These are phyloP conservation scores for Myiozetetes cayanensis DNA, from an alignment of 2,113 vertebrate species.

Conservation along the genomic window DNA sequence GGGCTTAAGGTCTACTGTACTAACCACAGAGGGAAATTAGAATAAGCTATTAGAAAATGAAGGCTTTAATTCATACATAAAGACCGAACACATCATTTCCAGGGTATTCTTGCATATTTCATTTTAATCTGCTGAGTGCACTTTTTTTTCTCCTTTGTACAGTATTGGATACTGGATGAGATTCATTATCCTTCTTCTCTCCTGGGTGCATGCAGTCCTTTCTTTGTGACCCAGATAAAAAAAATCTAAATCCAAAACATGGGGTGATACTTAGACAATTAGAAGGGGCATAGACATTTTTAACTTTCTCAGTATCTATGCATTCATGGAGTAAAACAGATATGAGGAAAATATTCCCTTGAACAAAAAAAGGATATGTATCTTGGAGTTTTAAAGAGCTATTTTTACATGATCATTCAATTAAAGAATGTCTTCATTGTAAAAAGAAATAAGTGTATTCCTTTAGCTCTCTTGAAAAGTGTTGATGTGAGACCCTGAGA, in stretches of 20 bases:
- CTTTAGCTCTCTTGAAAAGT: background rate
- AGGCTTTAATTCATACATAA: conserved; percentile 62
- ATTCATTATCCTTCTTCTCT: conserved; percentile 48
- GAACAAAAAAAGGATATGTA: background rate
- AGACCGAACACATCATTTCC: conserved; percentile 45
- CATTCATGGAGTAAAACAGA: background rate
- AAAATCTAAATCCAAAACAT: conserved; percentile 45
- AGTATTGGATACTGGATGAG: background rate
- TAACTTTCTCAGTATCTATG: background rate
- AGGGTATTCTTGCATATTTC: conserved; percentile 56
- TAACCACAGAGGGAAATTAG: conserved; percentile 48
- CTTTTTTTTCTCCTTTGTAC: conserved; percentile 20
- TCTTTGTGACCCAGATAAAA: conserved; percentile 33
- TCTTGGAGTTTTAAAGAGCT: background rate
- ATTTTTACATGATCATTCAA: conserved; percentile 10
- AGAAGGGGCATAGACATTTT: background rate
- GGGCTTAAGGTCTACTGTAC: background rate
- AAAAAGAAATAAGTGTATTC: background rate
- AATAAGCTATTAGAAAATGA: conserved; percentile 64
- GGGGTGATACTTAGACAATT: conserved; percentile 15
- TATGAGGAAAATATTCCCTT: background rate
- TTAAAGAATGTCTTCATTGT: background rate
- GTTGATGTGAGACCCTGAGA: background rate
- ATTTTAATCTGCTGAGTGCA: conserved; percentile 50
- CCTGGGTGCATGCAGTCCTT: background rate